Base-by-base conservation (phyloP, 2,113 vertebrate genomes). In the Panurus biarmicus region DNA sequence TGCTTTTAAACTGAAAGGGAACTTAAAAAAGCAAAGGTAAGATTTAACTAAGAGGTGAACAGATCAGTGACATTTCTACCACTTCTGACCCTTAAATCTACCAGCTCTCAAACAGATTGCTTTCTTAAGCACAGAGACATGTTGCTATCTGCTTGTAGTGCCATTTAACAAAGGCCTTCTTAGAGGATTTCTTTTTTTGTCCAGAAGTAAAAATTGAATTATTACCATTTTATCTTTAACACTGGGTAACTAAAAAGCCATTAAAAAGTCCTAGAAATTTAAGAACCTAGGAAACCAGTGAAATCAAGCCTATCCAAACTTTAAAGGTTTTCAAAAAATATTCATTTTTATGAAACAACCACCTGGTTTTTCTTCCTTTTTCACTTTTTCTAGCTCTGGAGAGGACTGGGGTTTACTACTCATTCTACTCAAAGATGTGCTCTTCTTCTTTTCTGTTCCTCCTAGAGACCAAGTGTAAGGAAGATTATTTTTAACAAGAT, bases 401-500 rank as follows among this genome's bases (percentile, higher is more conserved):
- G 97, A 94, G 58, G 97, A 93, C 13, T 97, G 97, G 38, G 96
- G 90, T 97, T 98, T 98, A 97, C 93, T 98, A 95, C 96, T 97
- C 96, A 98, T 97, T 97, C 98, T 98, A 95, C 87, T 98, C 92
- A 99, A 97, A 93, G 98, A 99, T 70, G 98, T 98, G 94, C 98
- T 99, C 97, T 98, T 98, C 97, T 97, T 98, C 98, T 98, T 98
- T 97, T 98, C 89, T 86, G 94, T 78, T 96, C 93, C 97, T 96
- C 98, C 98, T 99, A 98, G 84, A 96, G 96, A 97, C 66, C 81
- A 98, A 98, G 66, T 5, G 81, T 77, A 97, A 95, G 80, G 56
- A 94, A 91, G 47, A 95, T 95, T 89, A 96, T 76, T 93, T 96
- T 95, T 87, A 87, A 95, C 40, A 94, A 84, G 36, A 14, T 60